Evolutionary conservation across 2,113 vertebrate species (phyloP).

Genomic region (Tricholaema leucomelas): DNA sequence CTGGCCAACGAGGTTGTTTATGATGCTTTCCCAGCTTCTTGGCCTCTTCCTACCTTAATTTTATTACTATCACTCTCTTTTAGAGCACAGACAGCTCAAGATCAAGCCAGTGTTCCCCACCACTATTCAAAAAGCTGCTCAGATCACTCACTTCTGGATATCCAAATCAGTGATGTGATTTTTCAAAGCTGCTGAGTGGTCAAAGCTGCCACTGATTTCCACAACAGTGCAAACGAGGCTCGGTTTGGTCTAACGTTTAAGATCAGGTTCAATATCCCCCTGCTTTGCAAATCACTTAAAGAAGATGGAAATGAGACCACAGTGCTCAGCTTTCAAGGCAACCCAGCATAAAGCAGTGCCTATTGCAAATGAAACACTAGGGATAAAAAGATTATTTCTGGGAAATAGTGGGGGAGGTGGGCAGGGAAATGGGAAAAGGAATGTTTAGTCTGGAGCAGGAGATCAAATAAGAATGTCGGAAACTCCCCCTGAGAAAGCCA

Average conservation of each 20-base stretch:
- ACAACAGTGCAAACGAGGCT: not conserved
- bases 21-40: not conserved
- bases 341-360: not conserved
- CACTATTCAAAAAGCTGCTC: not conserved
- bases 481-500: not conserved
- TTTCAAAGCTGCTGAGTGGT: not conserved
- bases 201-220: not conserved
- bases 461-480: constrained; percentile 16
- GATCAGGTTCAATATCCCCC: not conserved
- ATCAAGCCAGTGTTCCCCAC: not conserved
- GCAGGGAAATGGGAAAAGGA: constrained; percentile 42
- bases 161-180: not conserved
- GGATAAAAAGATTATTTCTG: constrained; percentile 41
- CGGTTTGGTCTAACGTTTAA: not conserved
- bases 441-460: constrained; percentile 28
- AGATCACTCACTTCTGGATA: not conserved
- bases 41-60: not conserved
- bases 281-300: not conserved
- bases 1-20: not conserved
- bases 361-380: constrained; percentile 38
- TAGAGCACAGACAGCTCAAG: not conserved
- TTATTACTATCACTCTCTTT: not conserved
- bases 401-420: constrained; percentile 2
- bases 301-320: constrained; percentile 14
- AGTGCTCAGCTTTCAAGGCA: constrained; percentile 42